Conservation (phyloP, 2,113 vertebrate species). For the Brachyhypopomus occidentalis region DNA sequence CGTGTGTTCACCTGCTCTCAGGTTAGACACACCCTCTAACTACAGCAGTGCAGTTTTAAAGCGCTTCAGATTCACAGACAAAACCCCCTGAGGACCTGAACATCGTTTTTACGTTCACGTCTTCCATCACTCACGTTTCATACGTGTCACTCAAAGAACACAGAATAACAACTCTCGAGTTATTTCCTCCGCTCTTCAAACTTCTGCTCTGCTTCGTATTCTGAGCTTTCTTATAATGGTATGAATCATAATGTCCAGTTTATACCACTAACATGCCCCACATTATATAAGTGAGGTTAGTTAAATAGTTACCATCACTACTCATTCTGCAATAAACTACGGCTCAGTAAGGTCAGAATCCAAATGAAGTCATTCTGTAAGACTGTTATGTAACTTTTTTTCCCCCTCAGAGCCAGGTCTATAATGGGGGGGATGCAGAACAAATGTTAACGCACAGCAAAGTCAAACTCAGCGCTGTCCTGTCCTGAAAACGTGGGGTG, state of each 20-base stretch:
- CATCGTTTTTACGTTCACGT: background rate
- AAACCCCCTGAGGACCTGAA: too few relatives aligned
- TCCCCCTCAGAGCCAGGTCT: background rate
- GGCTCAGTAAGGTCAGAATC: background rate
- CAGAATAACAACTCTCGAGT: background rate
- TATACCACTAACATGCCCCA: background rate
- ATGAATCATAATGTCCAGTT: background rate
- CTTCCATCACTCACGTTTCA: too few relatives aligned
- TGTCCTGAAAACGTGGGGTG: background rate
- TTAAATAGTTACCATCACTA: constrained; percentile 4
- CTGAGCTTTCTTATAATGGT: background rate
- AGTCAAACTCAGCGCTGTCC: background rate
- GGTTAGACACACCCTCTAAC: constrained; percentile 70
- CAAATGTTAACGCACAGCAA: background rate
- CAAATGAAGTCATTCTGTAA: constrained; percentile 2
- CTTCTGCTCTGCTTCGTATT: background rate
- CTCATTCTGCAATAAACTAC: background rate
- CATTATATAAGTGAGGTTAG: background rate
- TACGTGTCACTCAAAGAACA: background rate
- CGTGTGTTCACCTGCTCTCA: constrained; percentile 87
- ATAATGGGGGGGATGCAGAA: background rate
- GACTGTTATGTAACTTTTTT: constrained; percentile 7
- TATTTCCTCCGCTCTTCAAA: background rate
- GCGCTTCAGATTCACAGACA: too few relatives aligned
- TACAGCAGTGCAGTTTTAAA: too few relatives aligned